These are phyloP conservation scores for Chlorocebus sabaeus DNA, from an alignment of 2,113 vertebrate genomes.

Conservation along the genomic window DNA sequence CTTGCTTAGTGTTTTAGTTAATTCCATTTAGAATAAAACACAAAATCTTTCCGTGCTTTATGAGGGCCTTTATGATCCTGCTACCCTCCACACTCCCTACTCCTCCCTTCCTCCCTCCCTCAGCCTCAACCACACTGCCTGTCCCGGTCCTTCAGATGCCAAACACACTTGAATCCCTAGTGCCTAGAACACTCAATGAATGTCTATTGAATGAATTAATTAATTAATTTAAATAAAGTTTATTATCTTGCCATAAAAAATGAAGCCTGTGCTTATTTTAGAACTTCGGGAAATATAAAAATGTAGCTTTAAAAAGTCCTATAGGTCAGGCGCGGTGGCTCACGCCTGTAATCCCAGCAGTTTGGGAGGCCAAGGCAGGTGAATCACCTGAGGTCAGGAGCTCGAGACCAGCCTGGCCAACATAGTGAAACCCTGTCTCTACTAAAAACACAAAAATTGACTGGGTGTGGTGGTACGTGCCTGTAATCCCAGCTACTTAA, in stretches of 20 bases:
- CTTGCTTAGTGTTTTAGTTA: slow-evolving; percentile 3
- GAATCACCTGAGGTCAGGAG: no score
- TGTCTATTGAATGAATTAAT: neutral
- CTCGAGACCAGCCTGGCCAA: no score
- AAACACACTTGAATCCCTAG: neutral
- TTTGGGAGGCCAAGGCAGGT: no score
- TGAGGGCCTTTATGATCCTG: neutral
- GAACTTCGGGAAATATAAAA: neutral
- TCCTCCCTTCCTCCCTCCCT: neutral
- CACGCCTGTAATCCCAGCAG: no score
- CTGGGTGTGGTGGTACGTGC: no score
- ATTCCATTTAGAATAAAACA: neutral
- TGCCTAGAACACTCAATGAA: neutral
- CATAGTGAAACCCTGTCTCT: no score
- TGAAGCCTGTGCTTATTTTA: slow-evolving; percentile 16
- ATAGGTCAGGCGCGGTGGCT: no score
- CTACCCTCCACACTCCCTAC: neutral
- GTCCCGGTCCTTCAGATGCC: neutral
- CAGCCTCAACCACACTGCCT: neutral
- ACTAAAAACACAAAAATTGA: no score
- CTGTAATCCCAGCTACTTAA: no score
- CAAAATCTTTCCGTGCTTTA: neutral
- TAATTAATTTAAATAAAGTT: neutral
- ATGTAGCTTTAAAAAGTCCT: neutral
- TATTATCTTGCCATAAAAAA: neutral